Evolutionary conservation across 2,113 vertebrate genomes (phyloP), one percentile per base, ranked within the genome.

Genomic region (Elaphurus davidianus): DNA sequence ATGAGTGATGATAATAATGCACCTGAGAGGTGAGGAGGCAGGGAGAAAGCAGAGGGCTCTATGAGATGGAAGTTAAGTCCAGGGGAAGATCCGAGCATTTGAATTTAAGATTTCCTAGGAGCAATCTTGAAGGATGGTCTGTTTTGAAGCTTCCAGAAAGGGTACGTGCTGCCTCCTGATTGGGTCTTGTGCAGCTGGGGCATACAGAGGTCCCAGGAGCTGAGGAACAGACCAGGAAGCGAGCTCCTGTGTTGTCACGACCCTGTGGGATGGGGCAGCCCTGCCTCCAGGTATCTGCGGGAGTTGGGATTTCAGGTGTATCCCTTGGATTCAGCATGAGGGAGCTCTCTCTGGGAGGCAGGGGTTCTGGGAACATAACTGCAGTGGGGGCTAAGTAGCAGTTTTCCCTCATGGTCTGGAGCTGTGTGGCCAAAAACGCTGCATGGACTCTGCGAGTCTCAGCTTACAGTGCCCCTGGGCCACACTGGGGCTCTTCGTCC

Each of bases 371-470:
- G 30, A 52, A 55, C 30, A 40, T 7, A 85, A 52, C 23, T 25
- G 6, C 27, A 3, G 2, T 19, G 28, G 19, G 60, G 50, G 52
- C n/a, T 10, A 2, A 78, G 59, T 0, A 36, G 67, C 52, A n/a
- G 25, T 43, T 79, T 86, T 28, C 47, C 59, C 30, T 62, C 3
- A 25, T 7, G 33, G 13, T 33, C 12, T 13, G 7, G 7, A 78
- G 59, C 64, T 43, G 14, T 12, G 55, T 33, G n/a, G 33, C 62
- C 30, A 52, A 23, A 50, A 64, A 16, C 0, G 30, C 52, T 7
- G 16, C 2, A 1, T 4, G 9, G 84, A 21, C 17, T 47, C 15
- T 2, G 40, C 2, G 3, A 52, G 47, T 23, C 45, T 52, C 2
- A 4, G 87, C n/a, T 74, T 25, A 17, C 5, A 25, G n/a, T 2